Percentiles rank a stretch among this genome's conserved stretches.
Conservation (phyloP, 2,888 invertebrate genomes). For the Macrophya annulata region DNA sequence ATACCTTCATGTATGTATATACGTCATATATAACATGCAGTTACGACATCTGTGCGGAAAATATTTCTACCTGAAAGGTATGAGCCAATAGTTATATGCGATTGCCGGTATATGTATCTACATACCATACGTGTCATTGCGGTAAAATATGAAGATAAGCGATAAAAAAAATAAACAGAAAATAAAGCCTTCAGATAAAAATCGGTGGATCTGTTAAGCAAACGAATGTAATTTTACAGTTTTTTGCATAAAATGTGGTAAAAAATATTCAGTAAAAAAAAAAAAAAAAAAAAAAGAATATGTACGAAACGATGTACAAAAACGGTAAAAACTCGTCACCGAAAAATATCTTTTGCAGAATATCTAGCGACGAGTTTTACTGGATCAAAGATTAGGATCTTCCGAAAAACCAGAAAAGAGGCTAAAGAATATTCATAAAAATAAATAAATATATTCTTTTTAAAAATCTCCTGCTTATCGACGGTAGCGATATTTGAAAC, state of each 20-base stretch:
- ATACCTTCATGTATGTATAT: too few species aligned
- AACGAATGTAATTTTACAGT: background rate
- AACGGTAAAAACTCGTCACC: background rate
- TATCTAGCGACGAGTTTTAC: background rate
- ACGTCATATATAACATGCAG: background rate
- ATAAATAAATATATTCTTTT: background rate
- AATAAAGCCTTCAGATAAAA: background rate
- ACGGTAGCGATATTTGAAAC: background rate
- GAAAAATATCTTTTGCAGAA: background rate
- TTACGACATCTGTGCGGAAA: slow-evolving; percentile 27
- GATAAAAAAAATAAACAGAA: background rate
- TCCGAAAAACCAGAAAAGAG: too few species aligned
- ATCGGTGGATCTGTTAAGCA: background rate
- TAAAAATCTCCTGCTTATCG: slow-evolving; percentile 18
- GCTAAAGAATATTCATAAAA: background rate
- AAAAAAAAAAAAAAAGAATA: background rate
- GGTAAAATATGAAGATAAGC: background rate
- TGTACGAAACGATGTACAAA: background rate
- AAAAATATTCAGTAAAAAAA: background rate
- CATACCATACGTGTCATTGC: background rate
- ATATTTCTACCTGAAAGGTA: background rate
- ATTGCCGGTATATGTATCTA: background rate
- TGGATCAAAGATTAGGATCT: background rate
- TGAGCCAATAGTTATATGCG: background rate
- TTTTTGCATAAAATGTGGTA: background rate